phyloP scores from a whole-genome alignment of 2,113 vertebrate species.

The Dasyurus viverrinus region DNA sequence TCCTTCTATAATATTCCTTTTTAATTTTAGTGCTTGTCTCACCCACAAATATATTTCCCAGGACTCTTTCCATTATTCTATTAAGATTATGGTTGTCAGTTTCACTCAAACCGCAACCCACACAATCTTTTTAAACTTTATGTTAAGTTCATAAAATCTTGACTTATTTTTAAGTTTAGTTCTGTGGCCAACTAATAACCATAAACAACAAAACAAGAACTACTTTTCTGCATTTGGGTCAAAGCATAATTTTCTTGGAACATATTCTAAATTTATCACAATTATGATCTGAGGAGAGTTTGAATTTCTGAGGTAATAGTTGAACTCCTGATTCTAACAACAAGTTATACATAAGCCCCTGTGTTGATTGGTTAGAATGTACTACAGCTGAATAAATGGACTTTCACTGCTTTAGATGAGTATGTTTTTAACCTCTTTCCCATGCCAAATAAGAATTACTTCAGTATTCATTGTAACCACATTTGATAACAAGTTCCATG shows the following conservation, averaged over 20 bases:
- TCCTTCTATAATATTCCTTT: slow-evolving; percentile 29
- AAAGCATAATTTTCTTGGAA: slow-evolving; percentile 79
- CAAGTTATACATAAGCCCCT: slow-evolving; percentile 81
- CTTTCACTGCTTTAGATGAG: slow-evolving; percentile 51
- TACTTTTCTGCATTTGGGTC: slow-evolving; percentile 82
- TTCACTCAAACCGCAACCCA: slow-evolving; percentile 55
- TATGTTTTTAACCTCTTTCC: slow-evolving; percentile 55
- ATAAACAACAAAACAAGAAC: slow-evolving; percentile 79
- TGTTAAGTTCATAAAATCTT: slow-evolving; percentile 36
- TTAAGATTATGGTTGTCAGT: slow-evolving; percentile 20
- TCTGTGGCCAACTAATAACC: slow-evolving; percentile 65
- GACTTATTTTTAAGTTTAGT: slow-evolving; percentile 68
- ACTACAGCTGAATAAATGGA: slow-evolving; percentile 58
- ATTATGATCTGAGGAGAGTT: slow-evolving; percentile 80
- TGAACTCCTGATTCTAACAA: slow-evolving; percentile 79
- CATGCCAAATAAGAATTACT: slow-evolving; percentile 57
- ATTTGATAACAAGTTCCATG: slow-evolving; percentile 45
- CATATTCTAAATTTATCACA: slow-evolving; percentile 83
- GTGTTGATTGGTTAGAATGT: slow-evolving; percentile 78
- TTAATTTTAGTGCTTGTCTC: slow-evolving; percentile 28
- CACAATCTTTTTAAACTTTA: slow-evolving; percentile 57
- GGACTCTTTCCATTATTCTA: not conserved
- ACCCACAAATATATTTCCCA: slow-evolving; percentile 15
- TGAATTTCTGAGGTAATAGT: slow-evolving; percentile 77
- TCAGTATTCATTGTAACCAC: slow-evolving; percentile 50